Evolutionary conservation across 2,888 invertebrate genomes (phyloP).

Genomic region (Lathronympha strigana): DNA sequence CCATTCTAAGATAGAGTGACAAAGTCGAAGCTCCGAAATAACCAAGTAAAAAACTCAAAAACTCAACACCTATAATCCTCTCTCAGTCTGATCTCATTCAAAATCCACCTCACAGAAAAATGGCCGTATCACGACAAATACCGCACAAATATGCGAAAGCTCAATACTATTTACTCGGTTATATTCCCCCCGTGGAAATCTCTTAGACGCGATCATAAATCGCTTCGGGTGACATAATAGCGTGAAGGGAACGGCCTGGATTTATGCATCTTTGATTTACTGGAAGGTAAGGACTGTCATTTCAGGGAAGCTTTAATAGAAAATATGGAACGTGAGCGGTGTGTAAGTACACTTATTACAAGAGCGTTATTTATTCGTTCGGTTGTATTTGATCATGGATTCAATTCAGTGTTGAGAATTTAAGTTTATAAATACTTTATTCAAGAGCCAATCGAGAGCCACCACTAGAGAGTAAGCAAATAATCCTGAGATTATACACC

Average conservation of each 20-base stretch:
- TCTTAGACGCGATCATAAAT: constrained; percentile 80
- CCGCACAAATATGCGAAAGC: constrained; percentile 39
- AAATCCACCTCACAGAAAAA: constrained; percentile 29
- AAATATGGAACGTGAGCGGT: no score
- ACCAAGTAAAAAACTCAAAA: no score
- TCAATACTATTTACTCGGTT: constrained; percentile 72
- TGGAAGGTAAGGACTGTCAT: no score
- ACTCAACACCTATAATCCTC: no score
- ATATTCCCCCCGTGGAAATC: constrained; percentile 74
- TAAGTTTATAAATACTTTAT: neutral
- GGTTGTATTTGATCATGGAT: neutral
- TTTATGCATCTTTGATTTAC: no score
- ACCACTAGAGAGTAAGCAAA: neutral
- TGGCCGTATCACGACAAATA: constrained; percentile 32
- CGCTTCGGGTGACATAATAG: constrained; percentile 81
- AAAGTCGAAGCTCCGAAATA: no score
- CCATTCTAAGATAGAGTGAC: no score
- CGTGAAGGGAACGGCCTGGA: constrained; percentile 76
- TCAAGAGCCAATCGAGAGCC: neutral
- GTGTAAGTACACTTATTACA: no score
- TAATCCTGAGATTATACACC: no score
- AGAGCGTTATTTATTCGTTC: no score
- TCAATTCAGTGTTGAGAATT: neutral
- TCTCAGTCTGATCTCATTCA: constrained; percentile 12
- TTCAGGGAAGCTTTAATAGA: no score